A percentile compares a stretch with the other conserved stretches of the same genome.
Conservation (phyloP, 1,140 invertebrate genomes). For the Acromyrmex echinatior region DNA sequence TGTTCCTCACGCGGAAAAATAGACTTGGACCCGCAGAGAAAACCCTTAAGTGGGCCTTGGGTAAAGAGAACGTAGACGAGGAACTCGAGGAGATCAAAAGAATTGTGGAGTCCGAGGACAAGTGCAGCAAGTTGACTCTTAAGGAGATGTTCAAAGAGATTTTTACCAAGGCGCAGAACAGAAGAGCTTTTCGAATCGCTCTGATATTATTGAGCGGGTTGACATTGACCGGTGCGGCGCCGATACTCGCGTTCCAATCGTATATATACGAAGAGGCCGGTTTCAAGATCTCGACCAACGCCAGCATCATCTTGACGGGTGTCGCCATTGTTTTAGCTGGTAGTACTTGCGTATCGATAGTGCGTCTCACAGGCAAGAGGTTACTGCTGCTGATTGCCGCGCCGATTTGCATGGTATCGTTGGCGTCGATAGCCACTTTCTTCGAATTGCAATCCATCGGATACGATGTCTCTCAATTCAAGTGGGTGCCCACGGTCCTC, state of each 20-base stretch:
- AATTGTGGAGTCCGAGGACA: slow-evolving; percentile 87
- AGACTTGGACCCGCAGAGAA: slow-evolving; percentile 86
- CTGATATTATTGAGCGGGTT: slow-evolving; percentile 93
- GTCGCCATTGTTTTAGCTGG: slow-evolving; percentile 92
- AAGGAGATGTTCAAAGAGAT: slow-evolving; percentile 85
- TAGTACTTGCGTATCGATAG: slow-evolving; percentile 89
- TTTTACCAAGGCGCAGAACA: slow-evolving; percentile 87
- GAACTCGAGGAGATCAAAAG: slow-evolving; percentile 89
- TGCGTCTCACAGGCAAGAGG: slow-evolving; percentile 92
- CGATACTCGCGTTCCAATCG: slow-evolving; percentile 94
- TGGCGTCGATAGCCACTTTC: slow-evolving; percentile 89
- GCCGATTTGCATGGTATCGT: slow-evolving; percentile 88
- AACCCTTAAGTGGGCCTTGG: slow-evolving; percentile 89
- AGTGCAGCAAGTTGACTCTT: slow-evolving; percentile 81
- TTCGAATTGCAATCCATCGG: slow-evolving; percentile 87
- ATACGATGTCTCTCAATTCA: slow-evolving; percentile 82
- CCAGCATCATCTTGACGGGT: slow-evolving; percentile 93
- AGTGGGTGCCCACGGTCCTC: slow-evolving; percentile 81
- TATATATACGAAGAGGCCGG: slow-evolving; percentile 92
- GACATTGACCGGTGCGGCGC: slow-evolving; percentile 93
- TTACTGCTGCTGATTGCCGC: slow-evolving; percentile 91
- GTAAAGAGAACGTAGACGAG: slow-evolving; percentile 86
- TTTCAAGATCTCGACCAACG: slow-evolving; percentile 88
- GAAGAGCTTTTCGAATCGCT: slow-evolving; percentile 91
- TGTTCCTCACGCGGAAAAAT: slow-evolving; percentile 83